Evolutionary conservation across 2,888 invertebrate genomes (phyloP).

Genomic region (Acrobasis consociella): DNA sequence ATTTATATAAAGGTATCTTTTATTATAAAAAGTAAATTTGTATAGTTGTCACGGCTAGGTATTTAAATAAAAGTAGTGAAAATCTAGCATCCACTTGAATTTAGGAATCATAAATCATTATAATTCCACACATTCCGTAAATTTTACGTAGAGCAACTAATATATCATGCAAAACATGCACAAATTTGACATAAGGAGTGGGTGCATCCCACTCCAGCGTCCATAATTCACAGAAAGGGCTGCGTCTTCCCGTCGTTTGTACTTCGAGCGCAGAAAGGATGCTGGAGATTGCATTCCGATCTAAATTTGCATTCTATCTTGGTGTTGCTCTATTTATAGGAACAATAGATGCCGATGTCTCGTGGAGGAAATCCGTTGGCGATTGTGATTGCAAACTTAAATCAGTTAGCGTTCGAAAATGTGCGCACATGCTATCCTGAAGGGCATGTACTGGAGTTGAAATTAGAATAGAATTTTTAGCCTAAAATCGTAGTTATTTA

Average conservation of each 20-base stretch:
- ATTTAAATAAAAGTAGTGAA: too few relatives aligned
- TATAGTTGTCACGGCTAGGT: too few relatives aligned
- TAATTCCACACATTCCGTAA: background rate
- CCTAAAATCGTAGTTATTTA: background rate
- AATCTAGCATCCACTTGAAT: background rate
- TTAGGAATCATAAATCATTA: background rate
- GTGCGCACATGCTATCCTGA: background rate
- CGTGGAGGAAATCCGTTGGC: conserved; percentile 13
- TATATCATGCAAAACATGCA: background rate
- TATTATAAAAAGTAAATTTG: too few relatives aligned
- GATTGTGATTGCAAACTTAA: background rate
- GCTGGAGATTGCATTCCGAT: conserved; percentile 9
- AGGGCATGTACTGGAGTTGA: background rate
- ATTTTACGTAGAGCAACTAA: background rate
- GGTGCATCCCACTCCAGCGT: background rate
- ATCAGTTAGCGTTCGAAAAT: background rate
- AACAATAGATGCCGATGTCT: conserved; percentile 13
- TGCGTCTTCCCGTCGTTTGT: conserved; percentile 7
- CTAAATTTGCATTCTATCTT: conserved; percentile 17
- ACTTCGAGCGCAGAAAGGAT: conserved; percentile 9
- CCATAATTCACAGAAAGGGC: background rate
- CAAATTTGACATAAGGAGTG: background rate
- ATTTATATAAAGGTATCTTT: too few relatives aligned
- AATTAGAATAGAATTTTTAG: background rate
- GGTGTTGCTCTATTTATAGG: conserved; percentile 9